Evolutionary conservation across 2,113 vertebrate genomes (phyloP).

Genomic region (Cheirogaleus medius): DNA sequence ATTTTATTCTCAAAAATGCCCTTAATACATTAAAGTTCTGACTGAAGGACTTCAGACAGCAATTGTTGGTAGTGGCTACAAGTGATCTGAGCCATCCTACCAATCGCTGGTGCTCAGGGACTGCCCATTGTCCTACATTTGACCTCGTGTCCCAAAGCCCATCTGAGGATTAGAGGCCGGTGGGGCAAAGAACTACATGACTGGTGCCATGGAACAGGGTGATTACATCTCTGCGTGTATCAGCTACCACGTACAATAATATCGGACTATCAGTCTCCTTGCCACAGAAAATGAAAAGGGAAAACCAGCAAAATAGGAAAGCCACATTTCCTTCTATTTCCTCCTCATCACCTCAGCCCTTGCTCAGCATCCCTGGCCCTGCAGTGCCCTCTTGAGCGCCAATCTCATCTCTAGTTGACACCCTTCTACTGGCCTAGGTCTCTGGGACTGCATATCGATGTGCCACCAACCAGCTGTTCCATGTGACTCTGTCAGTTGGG

Average conservation of each 20-base stretch:
- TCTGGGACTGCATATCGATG: constrained; percentile 12
- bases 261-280: neutral
- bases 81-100: neutral
- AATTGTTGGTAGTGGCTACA: neutral
- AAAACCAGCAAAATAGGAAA: neutral
- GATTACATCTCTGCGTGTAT: neutral
- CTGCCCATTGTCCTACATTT: neutral
- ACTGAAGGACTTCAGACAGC: neutral
- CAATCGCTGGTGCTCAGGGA: neutral
- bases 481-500: constrained; percentile 48
- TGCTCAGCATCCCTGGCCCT: neutral
- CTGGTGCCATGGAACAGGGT: neutral
- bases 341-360: neutral
- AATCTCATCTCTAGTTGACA: constrained; percentile 57
- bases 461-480: neutral
- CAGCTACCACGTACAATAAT: neutral
- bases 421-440: constrained; percentile 63
- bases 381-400: neutral
- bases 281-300: neutral
- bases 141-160: neutral
- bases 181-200: neutral
- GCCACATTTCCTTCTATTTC: neutral
- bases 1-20: neutral
- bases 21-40: neutral
- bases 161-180: neutral